Evolutionary conservation across 92 coral and sea anemone genomes (phyloP).

Genomic region (Bergia puertoricense): DNA sequence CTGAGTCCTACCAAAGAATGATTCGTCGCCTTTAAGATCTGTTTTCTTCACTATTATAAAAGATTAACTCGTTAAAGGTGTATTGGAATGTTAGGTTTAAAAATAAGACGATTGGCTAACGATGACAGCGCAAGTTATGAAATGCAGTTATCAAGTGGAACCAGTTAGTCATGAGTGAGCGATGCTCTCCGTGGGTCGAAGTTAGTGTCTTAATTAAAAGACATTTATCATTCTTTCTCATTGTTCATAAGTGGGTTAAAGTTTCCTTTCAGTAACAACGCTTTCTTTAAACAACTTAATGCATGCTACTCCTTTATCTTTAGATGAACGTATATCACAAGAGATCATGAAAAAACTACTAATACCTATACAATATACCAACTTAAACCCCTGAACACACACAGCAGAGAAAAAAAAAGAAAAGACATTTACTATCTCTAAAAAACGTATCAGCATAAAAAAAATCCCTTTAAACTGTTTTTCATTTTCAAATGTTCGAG

Average conservation of each 20-base stretch:
- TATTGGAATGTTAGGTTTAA: not conserved
- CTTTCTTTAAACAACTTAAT: not conserved
- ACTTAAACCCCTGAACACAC: too few relatives aligned
- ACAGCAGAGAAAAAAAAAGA: too few relatives aligned
- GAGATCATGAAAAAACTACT: not conserved
- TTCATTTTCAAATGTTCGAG: too few relatives aligned
- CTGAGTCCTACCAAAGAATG: not conserved
- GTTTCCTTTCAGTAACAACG: not conserved
- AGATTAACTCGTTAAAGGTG: not conserved
- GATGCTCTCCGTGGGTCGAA: not conserved
- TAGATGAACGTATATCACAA: not conserved
- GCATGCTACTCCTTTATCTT: not conserved
- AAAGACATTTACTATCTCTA: too few relatives aligned
- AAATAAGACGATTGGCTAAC: not conserved
- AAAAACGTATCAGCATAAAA: too few relatives aligned
- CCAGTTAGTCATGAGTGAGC: not conserved
- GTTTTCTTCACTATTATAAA: not conserved
- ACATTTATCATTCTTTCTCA: not conserved
- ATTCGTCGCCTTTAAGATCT: not conserved
- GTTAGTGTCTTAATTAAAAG: not conserved
- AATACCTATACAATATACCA: too few relatives aligned
- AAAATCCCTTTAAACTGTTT: too few relatives aligned
- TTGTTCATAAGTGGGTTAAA: not conserved
- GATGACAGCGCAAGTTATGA: not conserved
- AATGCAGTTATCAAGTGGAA: not conserved